These are phyloP conservation scores for Epinotia bilunana DNA, from an alignment of 2,888 invertebrate genomes.

Conservation along the genomic window DNA sequence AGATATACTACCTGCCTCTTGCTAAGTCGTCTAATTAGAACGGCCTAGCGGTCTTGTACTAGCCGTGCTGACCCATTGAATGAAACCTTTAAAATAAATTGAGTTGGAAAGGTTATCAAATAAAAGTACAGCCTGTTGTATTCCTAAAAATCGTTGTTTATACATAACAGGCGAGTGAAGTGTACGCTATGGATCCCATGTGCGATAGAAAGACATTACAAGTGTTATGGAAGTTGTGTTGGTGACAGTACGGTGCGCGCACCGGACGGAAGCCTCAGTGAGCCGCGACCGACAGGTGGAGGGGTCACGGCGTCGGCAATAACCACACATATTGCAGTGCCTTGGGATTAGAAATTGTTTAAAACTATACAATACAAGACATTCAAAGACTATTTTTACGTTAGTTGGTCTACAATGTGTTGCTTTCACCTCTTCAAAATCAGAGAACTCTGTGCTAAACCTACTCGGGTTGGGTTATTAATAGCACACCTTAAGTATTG, in stretches of 20 bases:
- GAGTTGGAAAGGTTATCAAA: too few species aligned
- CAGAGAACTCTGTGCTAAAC: background rate
- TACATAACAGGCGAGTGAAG: background rate
- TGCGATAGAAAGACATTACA: background rate
- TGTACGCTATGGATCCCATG: background rate
- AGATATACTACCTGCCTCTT: too few species aligned
- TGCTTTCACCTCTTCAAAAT: background rate
- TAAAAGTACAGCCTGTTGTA: background rate
- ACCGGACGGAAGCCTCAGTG: constrained; percentile 49
- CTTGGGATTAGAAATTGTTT: constrained; percentile 7
- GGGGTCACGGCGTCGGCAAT: constrained; percentile 37
- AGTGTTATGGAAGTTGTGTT: background rate
- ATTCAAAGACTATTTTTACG: background rate
- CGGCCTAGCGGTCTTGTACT: too few species aligned
- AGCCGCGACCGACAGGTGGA: constrained; percentile 60
- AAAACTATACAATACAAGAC: background rate
- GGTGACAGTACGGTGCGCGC: background rate
- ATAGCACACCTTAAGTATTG: background rate
- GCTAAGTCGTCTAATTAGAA: too few species aligned
- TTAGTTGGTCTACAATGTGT: background rate
- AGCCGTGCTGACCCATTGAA: too few species aligned
- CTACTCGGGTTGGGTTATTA: background rate
- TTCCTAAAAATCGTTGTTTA: background rate
- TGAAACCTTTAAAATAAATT: too few species aligned
- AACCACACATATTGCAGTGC: constrained; percentile 3